phyloP scores from a whole-genome alignment of 2,888 invertebrate genomes.

The Pheosia tremula region DNA sequence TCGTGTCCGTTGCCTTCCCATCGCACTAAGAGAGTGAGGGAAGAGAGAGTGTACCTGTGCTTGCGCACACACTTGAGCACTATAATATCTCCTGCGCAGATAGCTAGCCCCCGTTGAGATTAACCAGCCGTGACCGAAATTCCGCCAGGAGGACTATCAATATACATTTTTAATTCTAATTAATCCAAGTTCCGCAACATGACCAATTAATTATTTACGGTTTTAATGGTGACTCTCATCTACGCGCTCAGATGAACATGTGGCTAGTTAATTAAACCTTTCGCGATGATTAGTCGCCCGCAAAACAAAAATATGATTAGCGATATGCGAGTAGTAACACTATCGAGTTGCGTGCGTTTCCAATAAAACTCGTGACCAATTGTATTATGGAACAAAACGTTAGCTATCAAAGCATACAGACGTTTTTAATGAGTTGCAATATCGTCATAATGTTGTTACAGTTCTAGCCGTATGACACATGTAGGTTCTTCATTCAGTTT shows the following conservation, averaged over 20 bases:
- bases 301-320: slow-evolving; percentile 29
- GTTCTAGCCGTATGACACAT: no score
- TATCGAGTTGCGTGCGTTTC: not conserved
- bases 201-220: not conserved
- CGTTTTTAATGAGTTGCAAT: not conserved
- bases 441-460: not conserved
- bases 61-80: no score
- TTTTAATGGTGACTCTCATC: not conserved
- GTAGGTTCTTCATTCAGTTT: no score
- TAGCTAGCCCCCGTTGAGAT: no score
- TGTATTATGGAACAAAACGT: not conserved
- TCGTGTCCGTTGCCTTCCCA: no score
- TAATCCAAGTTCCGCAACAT: not conserved
- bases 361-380: not conserved
- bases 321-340: not conserved
- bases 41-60: no score
- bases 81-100: no score
- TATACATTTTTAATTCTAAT: no score
- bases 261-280: slow-evolving; percentile 33
- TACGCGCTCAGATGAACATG: not conserved
- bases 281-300: slow-evolving; percentile 23
- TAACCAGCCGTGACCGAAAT: no score
- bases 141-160: no score
- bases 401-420: not conserved
- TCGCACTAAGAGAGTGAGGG: no score